phyloP scores from a whole-genome alignment of 2,888 invertebrate species.

The Epinotia demarniana region DNA sequence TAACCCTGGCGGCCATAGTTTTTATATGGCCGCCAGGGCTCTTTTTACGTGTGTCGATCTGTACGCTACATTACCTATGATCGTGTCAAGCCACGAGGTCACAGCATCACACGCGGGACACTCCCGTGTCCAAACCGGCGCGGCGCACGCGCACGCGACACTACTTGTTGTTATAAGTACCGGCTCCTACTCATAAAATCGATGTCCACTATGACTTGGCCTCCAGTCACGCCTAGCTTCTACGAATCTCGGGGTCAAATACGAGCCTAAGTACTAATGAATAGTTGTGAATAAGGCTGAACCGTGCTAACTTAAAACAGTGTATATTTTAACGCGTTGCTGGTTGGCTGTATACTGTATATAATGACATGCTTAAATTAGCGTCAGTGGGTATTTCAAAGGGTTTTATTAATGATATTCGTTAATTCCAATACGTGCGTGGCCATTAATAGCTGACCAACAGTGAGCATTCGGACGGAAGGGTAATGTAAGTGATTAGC shows the following conservation, averaged over 20 bases:
- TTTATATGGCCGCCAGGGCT: too few species aligned
- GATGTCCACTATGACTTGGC: not conserved
- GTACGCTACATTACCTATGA: too few species aligned
- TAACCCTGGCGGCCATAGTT: too few species aligned
- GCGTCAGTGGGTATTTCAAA: slow-evolving; percentile 12
- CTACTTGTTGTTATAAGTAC: too few species aligned
- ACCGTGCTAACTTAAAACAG: not conserved
- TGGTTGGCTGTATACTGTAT: not conserved
- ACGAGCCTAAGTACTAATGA: not conserved
- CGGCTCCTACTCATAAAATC: not conserved
- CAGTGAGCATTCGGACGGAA: slow-evolving; percentile 13
- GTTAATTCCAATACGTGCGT: slow-evolving; percentile 8
- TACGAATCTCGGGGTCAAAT: not conserved
- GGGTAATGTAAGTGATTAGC: slow-evolving; percentile 3
- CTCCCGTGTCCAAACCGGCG: not conserved
- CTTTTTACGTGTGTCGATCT: too few species aligned
- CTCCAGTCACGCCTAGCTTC: not conserved
- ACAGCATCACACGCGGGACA: not conserved
- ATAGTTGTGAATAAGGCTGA: not conserved
- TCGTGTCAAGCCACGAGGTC: not conserved
- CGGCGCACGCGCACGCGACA: not conserved
- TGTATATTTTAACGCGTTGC: not conserved
- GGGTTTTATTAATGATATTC: slow-evolving; percentile 14
- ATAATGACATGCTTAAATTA: not conserved
- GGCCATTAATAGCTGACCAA: not conserved